Evolutionary conservation across 2,888 invertebrate species (phyloP), one percentile per base, ranked within the genome.

Genomic region (Eucriotettix oculatus): DNA sequence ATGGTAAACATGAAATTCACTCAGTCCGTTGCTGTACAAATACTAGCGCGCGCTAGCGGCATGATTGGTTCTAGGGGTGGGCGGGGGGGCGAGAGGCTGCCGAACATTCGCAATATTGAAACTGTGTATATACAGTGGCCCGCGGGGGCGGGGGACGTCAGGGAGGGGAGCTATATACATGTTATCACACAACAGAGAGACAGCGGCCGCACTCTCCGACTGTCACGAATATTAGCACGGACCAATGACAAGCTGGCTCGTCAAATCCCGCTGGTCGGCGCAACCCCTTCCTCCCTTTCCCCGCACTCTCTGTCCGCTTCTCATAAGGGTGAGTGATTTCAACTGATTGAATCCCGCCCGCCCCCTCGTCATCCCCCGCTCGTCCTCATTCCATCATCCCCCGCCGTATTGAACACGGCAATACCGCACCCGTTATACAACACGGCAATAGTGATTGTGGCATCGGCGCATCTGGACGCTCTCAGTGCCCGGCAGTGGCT

Each of bases 191-290:
- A n/a, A n/a, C 29, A 29, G 29, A 29, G 29, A 29, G 29, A 29
- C 29, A 29, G 29, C 29, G 29, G 29, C 29, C 29, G 29, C 29
- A 29, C 29, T 29, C 29, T 29, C 29, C 12, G 14, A 48, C 48
- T 48, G 59, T 56, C 61, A 56, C 58, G 61, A 61, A 61, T 61
- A 61, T 61, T 61, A 61, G 61, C 58, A 58, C 55, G 56, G 58
- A 42, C 61, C 61, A 61, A 61, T 61, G 61, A 61, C 61, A 58
- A 58, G 54, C 58, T 54, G 57, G 59, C n/a, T 48, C 48, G 48
- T 48, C 48, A 48, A 48, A 48, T 48, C 48, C 48, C 48, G 48
- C 12, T n/a, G 48, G 48, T n/a, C 14, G 48, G 48, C 48, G 3
- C 12, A 48, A 12, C 48, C 48, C 29, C 29, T 29, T 29, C 29